Conservation (phyloP, 2,113 vertebrate genomes). For the Halichoerus grypus region DNA sequence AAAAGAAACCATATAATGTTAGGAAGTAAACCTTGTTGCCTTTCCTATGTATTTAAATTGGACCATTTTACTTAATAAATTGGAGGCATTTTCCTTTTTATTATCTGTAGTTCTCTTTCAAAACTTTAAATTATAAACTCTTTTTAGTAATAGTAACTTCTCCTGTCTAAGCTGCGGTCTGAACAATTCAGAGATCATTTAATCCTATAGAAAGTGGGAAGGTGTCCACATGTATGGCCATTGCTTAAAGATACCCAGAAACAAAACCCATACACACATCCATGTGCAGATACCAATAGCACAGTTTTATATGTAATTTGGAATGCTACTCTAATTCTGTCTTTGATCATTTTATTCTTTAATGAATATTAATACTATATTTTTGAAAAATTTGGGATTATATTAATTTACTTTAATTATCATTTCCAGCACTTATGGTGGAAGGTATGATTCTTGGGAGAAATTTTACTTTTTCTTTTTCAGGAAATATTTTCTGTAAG, state of each 20-base stretch:
- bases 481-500: not conserved
- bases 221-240: fast-evolving
- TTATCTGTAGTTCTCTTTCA: not conserved
- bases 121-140: not conserved
- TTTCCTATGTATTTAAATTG: not conserved
- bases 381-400: not conserved
- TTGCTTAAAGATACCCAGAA: not conserved
- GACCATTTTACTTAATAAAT: not conserved
- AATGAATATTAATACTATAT: not conserved
- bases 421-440: not conserved
- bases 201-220: not conserved
- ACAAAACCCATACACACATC: not conserved
- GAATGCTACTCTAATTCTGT: not conserved
- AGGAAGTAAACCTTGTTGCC: not conserved
- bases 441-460: not conserved
- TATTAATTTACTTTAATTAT: not conserved
- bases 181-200: not conserved
- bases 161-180: too few species aligned
- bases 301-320: not conserved
- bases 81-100: not conserved
- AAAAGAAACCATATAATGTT: not conserved
- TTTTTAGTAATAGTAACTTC: not conserved
- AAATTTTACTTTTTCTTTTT: not conserved
- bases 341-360: not conserved
- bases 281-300: not conserved